Evolutionary conservation across 2,797 vertebrate genomes (phyloP), one percentile per base, ranked within the genome.

Genomic region (Selene dorsalis): DNA sequence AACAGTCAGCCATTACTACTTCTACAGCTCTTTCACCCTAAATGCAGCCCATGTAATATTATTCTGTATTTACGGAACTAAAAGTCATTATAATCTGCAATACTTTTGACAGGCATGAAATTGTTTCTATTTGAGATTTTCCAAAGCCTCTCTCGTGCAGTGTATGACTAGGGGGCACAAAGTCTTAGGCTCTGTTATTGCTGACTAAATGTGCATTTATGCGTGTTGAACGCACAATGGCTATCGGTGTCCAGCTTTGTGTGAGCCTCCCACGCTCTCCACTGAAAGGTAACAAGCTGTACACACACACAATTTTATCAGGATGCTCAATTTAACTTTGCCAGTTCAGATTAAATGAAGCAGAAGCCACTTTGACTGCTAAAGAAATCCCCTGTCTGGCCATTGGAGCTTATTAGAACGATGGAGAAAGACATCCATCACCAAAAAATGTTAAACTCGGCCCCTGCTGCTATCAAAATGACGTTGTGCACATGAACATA

Each of bases 321-420:
- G 87, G 89, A 93, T 91, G 89, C 77, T 92, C 80, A 80, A 94
- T 94, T 95, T 92, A 92, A 93, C 91, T 91, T 88, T 83, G 91
- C 81, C 88, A 89, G 86, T 88, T 87, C 82, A 85, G 89, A 89
- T 92, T 93, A 92, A 94, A 93, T 93, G 91, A 93, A 94, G 89
- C 89, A 91, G 62, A 94, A 91, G 87, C 92, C 84, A 77, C 82
- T 86, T 82, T 71, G 84, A 85, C 88, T 92, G 83, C 90, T 74
- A 82, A 75, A 88, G 71, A 84, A 84, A 85, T 87, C 88, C 91
- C 75, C 81, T 86, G 84, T 84, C 48, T 74, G 72, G 74, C 79
- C 70, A 58, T 84, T 57, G 14, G 70, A 81, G 85, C 86, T 87
- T 92, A 93, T 94, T 94, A 94, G 83, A 83, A 85, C 63, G 69